These are phyloP conservation scores for Sprattus sprattus DNA, from an alignment of 2,113 vertebrate species.

Conservation along the genomic window DNA sequence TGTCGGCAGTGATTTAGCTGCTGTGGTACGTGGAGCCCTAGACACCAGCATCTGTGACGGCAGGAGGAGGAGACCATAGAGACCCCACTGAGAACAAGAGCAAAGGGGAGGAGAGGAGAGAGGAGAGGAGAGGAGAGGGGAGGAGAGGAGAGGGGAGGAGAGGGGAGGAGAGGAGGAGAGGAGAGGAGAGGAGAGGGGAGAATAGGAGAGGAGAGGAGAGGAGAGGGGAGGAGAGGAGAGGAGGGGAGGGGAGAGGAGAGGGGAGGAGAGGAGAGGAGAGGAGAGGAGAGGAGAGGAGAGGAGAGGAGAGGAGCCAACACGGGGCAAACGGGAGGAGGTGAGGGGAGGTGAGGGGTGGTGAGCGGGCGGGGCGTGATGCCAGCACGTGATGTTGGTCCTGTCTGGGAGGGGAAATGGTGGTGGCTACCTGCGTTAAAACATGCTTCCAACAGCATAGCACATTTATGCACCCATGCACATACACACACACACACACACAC, in stretches of 20 bases:
- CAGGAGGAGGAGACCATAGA: neutral
- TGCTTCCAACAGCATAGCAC: neutral
- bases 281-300: neutral
- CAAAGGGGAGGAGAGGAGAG: conserved; percentile 20
- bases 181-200: neutral
- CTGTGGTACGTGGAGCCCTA: neutral
- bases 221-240: conserved; percentile 23
- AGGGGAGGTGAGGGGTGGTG: neutral
- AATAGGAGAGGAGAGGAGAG: conserved; percentile 7
- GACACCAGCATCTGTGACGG: neutral
- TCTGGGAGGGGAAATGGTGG: neutral
- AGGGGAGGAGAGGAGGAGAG: neutral
- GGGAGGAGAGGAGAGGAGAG: neutral
- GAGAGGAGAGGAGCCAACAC: neutral
- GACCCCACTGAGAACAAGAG: conserved; percentile 29
- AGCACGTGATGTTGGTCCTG: neutral
- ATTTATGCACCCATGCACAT: neutral
- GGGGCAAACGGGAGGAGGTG: neutral
- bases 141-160: neutral
- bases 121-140: neutral
- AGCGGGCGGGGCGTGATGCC: neutral
- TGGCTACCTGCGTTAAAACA: neutral
- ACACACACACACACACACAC: neutral
- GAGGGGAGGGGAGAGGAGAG: neutral
- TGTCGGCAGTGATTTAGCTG: neutral